phyloP scores from a whole-genome alignment of 1,140 invertebrate species.

The Pseudobourletiella spinata region DNA sequence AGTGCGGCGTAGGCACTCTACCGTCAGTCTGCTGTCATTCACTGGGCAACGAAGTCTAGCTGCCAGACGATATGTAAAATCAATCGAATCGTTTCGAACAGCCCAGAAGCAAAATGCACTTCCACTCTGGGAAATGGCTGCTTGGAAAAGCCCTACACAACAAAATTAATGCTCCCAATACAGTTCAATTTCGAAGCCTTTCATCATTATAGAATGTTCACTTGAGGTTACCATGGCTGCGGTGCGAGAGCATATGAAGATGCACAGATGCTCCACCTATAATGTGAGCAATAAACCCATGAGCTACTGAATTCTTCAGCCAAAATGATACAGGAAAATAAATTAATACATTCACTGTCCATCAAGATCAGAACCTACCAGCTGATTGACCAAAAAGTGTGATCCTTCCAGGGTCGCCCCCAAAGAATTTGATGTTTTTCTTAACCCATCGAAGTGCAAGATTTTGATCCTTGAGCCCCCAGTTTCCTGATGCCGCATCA shows the following conservation, averaged over 20 bases:
- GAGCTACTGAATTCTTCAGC: slow-evolving; percentile 6
- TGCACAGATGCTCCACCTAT: slow-evolving; percentile 24
- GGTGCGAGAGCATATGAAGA: slow-evolving; percentile 20
- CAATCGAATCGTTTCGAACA: slow-evolving; percentile 22
- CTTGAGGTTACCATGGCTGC: slow-evolving; percentile 21
- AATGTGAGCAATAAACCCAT: slow-evolving; percentile 3
- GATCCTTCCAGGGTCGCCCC: slow-evolving; percentile 1
- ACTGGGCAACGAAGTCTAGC: slow-evolving; percentile 16
- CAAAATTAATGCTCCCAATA: too few relatives aligned
- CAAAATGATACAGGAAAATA: neutral
- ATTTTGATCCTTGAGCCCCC: too few relatives aligned
- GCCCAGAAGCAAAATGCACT: slow-evolving; percentile 28
- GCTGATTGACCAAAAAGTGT: slow-evolving; percentile 5
- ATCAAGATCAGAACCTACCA: neutral
- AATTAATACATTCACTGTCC: neutral
- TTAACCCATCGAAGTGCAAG: slow-evolving; percentile 9
- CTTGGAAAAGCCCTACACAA: slow-evolving; percentile 20
- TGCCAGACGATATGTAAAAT: slow-evolving; percentile 18
- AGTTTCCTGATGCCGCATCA: neutral
- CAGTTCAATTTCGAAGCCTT: too few relatives aligned
- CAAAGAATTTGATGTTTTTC: slow-evolving; percentile 10
- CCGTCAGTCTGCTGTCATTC: slow-evolving; percentile 14
- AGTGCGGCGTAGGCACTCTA: slow-evolving; percentile 22
- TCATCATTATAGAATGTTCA: too few relatives aligned
- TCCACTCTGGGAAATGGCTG: slow-evolving; percentile 24